Conservation (phyloP, 2,797 vertebrate species). For the Sebastes aleutianus region DNA sequence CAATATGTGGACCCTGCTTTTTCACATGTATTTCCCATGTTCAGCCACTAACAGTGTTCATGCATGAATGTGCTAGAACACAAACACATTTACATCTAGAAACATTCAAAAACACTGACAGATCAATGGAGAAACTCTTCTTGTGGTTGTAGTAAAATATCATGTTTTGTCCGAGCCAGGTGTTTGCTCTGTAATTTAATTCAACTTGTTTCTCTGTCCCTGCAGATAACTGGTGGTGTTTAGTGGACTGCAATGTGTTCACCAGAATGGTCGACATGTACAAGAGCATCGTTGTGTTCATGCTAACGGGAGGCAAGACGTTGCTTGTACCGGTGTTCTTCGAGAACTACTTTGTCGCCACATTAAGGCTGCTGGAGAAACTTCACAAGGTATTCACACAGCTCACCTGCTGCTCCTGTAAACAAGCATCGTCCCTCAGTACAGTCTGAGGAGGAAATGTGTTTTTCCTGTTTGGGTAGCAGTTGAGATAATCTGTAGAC, state of each 20-base stretch:
- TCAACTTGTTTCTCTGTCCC: neutral
- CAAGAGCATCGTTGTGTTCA: slow-evolving; percentile 93
- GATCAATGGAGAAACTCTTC: neutral
- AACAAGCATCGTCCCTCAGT: neutral
- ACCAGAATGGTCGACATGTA: slow-evolving; percentile 94
- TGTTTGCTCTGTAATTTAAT: neutral
- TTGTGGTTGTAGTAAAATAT: neutral
- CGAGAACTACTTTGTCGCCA: slow-evolving; percentile 92
- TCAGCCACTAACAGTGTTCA: neutral
- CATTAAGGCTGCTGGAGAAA: slow-evolving; percentile 92
- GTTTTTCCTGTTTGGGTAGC: neutral
- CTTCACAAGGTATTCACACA: slow-evolving; percentile 89
- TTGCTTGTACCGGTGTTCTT: slow-evolving; percentile 91
- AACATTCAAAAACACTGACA: neutral
- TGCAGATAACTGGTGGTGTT: slow-evolving; percentile 98
- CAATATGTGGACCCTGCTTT: neutral
- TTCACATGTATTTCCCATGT: neutral
- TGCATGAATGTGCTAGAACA: neutral
- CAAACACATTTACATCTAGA: neutral
- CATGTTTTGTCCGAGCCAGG: neutral
- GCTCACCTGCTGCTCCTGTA: neutral
- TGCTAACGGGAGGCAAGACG: slow-evolving; percentile 91
- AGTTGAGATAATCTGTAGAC: neutral
- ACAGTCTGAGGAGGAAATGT: neutral
- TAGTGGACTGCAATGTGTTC: slow-evolving; percentile 90